Percentiles rank a stretch among this genome's conserved stretches.
Evolutionary conservation across 2,888 invertebrate genomes (phyloP).

Genomic region (Ischnura elegans): DNA sequence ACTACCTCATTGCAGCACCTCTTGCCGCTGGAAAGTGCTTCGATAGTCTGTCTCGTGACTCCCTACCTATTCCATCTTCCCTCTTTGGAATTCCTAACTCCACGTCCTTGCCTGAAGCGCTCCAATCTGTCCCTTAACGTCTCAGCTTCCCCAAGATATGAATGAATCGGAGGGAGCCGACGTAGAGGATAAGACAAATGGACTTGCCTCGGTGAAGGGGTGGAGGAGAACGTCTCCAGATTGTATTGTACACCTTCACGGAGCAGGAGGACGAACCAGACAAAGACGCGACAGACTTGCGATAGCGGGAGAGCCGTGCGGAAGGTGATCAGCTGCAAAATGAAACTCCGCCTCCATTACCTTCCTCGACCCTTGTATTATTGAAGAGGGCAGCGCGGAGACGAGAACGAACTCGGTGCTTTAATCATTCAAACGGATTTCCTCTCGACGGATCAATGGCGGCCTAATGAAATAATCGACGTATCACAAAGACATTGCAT

Average conservation of each 20-base stretch:
- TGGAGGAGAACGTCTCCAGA: not conserved
- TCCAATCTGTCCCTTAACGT: conserved; percentile 19
- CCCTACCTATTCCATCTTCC: not conserved
- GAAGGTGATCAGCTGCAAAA: not conserved
- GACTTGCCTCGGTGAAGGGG: not conserved
- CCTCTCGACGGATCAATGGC: not conserved
- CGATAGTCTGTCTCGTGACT: not conserved
- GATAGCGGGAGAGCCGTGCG: not conserved
- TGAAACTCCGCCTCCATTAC: not conserved
- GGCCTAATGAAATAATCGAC: not conserved
- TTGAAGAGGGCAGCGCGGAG: not conserved
- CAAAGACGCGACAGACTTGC: not conserved
- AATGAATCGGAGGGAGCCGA: not conserved
- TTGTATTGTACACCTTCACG: not conserved
- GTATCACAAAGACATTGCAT: not conserved
- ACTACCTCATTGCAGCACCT: not conserved
- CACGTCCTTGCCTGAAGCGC: not conserved
- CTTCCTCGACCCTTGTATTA: not conserved
- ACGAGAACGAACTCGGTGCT: not conserved
- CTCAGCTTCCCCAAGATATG: not conserved
- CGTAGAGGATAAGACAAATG: not conserved
- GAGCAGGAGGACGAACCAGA: not conserved
- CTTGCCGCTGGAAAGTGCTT: not conserved
- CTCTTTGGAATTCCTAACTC: no score
- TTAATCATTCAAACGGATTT: not conserved